Evolutionary conservation across 2,113 vertebrate species (phyloP).

Genomic region (Arenaria interpres): DNA sequence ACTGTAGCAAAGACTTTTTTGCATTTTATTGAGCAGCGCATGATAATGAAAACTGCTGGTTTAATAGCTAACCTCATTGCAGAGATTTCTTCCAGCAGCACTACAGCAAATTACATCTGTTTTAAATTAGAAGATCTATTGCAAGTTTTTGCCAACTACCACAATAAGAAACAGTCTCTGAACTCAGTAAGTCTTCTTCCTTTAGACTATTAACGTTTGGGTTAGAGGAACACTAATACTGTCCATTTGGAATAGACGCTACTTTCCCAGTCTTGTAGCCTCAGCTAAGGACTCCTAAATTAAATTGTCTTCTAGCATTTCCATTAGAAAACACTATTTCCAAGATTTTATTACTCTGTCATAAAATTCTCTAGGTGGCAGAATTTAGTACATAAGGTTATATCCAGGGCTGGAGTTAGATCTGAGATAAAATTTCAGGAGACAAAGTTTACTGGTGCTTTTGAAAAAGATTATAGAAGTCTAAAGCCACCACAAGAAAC

Average conservation of each 20-base stretch:
- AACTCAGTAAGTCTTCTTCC: background rate
- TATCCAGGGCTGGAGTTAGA: background rate
- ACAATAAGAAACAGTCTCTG: background rate
- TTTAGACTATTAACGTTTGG: background rate
- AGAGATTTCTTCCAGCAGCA: constrained; percentile 14
- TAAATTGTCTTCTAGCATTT: background rate
- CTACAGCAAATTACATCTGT: background rate
- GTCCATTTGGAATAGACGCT: background rate
- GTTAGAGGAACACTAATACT: background rate
- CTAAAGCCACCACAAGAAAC: background rate
- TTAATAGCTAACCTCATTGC: background rate
- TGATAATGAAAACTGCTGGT: background rate
- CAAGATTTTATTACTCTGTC: background rate
- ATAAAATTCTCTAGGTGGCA: background rate
- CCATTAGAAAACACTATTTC: background rate
- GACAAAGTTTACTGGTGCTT: background rate
- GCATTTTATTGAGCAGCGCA: background rate
- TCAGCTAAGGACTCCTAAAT: background rate
- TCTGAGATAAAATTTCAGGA: background rate
- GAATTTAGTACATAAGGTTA: background rate
- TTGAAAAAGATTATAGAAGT: background rate
- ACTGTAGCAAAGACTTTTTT: background rate
- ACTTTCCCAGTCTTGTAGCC: background rate
- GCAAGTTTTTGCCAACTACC: background rate
- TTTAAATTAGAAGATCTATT: background rate